Evolutionary conservation across 2,888 invertebrate genomes (phyloP), one percentile per base, ranked within the genome.

Genomic region (Xestia xanthographa): DNA sequence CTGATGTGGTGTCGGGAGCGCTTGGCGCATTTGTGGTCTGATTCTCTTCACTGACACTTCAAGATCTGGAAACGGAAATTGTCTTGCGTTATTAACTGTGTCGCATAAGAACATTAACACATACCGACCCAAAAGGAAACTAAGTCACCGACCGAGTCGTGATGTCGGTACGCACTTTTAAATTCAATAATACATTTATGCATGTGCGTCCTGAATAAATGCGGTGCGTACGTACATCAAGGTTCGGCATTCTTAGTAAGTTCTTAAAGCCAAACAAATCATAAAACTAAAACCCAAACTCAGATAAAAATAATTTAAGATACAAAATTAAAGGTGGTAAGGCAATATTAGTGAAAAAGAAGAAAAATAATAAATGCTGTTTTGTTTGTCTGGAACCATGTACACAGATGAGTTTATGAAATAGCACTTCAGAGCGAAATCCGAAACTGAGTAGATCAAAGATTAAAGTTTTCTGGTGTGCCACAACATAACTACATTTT

Each of bases 11-110:
- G 92, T 92, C 89, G 89, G 89, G 90, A 89, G 93, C 94, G 94
- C 94, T 92, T 91, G 91, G 94, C 93, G 94, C 93, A 85, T 85
- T 88, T 91, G 90, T 92, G 87, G 86, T 91, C 88, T 88, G 89
- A 75, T 88, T 86, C 86, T 91, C 91, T 88, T 89, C 92, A 92
- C 94, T 92, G 94, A 91, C 81, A 86, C 86, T 93, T 96, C 95
- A 96, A 92, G 94, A 96, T 92, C 96, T 96, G 96, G 0, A 93
- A 95, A 90, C 82, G 93, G 82, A 92, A 91, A 92, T 75, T 72
- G 65, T 63, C 17, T 65, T 66, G 45, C 34, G 63, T 81, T 78
- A 77, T 26, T 34, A 74, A 71, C 34, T 34, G 34, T 2, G 26
- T 45, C 43, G 62, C 26, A 48, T 20, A 43, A 41, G 43, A 38